These are phyloP conservation scores for Reinhardtius hippoglossoides DNA, from an alignment of 2,113 vertebrate genomes.

Conservation along the genomic window DNA sequence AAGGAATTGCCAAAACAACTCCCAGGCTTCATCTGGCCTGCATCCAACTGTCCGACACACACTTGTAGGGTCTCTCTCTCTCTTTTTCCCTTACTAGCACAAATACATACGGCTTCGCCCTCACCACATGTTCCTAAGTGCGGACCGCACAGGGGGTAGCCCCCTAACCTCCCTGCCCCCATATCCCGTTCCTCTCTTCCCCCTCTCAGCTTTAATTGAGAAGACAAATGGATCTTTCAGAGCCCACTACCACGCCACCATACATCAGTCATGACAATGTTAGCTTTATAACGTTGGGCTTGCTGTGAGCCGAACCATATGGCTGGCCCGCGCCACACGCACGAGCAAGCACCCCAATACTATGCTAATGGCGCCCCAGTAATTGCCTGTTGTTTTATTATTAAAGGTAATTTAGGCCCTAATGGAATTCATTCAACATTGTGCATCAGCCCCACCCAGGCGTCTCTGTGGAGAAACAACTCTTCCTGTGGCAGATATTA, in stretches of 20 bases:
- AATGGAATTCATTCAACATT: constrained; percentile 84
- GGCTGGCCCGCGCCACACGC: constrained; percentile 76
- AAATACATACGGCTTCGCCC: constrained; percentile 56
- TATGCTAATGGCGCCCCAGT: constrained; percentile 76
- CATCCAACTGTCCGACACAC: constrained; percentile 79
- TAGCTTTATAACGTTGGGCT: constrained; percentile 82
- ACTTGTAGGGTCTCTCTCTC: constrained; percentile 62
- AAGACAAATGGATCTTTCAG: constrained; percentile 87
- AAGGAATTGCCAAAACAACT: constrained; percentile 82
- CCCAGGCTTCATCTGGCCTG: constrained; percentile 77
- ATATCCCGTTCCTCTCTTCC: constrained; percentile 79
- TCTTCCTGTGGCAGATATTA: constrained; percentile 36
- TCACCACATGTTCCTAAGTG: constrained; percentile 75
- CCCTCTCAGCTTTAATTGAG: constrained; percentile 82
- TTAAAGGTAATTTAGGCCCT: constrained; percentile 84
- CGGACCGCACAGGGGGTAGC: constrained; percentile 78
- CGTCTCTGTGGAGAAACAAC: constrained; percentile 17
- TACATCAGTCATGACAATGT: constrained; percentile 86
- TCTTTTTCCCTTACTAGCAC: constrained; percentile 59
- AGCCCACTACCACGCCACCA: constrained; percentile 77
- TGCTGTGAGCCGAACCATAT: constrained; percentile 83
- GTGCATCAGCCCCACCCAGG: constrained; percentile 62
- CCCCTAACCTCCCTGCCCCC: constrained; percentile 76
- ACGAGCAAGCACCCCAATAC: constrained; percentile 79
- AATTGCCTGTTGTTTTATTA: constrained; percentile 86